These are phyloP conservation scores for Passer montanus DNA, from an alignment of 2,113 vertebrate species.

Conservation along the genomic window DNA sequence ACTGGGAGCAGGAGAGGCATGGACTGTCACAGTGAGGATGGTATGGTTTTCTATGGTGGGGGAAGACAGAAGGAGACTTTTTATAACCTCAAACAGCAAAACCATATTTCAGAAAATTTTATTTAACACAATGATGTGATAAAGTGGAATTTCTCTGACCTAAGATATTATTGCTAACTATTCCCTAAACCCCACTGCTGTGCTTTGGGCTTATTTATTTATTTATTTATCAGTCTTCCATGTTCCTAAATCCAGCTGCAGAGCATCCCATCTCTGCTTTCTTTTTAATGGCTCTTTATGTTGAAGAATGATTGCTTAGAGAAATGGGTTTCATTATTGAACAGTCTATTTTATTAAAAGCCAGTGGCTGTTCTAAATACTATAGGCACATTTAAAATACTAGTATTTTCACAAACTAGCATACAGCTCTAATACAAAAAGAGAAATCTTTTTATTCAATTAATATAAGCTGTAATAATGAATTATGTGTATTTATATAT, in stretches of 20 bases:
- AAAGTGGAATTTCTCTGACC: slow-evolving; percentile 71
- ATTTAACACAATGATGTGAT: slow-evolving; percentile 74
- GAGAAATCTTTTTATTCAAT: background rate
- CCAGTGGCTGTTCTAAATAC: background rate
- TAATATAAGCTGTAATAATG: background rate
- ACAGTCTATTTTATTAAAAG: background rate
- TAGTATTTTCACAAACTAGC: background rate
- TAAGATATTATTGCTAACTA: slow-evolving; percentile 74
- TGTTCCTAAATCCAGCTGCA: slow-evolving; percentile 16
- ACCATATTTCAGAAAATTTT: slow-evolving; percentile 61
- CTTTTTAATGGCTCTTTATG: background rate
- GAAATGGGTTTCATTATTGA: background rate
- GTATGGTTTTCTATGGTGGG: background rate
- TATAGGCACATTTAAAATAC: background rate
- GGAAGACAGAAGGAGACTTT: background rate
- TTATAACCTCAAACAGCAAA: background rate
- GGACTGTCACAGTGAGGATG: background rate
- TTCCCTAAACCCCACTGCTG: slow-evolving; percentile 75
- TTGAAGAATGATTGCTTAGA: background rate
- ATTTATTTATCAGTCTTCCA: slow-evolving; percentile 70
- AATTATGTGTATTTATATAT: background rate
- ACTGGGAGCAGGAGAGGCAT: background rate
- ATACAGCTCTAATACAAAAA: background rate
- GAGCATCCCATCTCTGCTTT: background rate
- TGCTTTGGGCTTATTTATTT: slow-evolving; percentile 67